Evolutionary conservation across 1,140 invertebrate species (phyloP).

Genomic region (Temnothorax longispinosus): DNA sequence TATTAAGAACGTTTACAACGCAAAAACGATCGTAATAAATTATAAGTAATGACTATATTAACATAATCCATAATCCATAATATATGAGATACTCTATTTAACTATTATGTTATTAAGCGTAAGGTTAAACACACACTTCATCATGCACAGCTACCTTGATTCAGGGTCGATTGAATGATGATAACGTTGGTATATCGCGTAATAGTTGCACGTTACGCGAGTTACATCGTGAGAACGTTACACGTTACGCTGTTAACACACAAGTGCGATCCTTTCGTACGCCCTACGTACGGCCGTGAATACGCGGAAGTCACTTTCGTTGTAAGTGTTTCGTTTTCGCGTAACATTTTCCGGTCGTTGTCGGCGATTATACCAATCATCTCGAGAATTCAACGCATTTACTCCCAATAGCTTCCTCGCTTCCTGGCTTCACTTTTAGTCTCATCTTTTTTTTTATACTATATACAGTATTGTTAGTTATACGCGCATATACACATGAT

Average conservation of each 20-base stretch:
- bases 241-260: slow-evolving; percentile 15
- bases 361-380: slow-evolving; percentile 1
- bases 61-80: slow-evolving; percentile 10
- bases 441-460: background rate
- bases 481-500: background rate
- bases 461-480: background rate
- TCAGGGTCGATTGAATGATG: slow-evolving; percentile 32
- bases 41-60: slow-evolving; percentile 5
- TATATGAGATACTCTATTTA: background rate
- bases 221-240: slow-evolving; percentile 26
- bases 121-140: slow-evolving; percentile 41
- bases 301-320: slow-evolving; percentile 73
- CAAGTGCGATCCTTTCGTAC: slow-evolving; percentile 57
- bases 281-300: slow-evolving; percentile 12
- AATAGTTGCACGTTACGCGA: slow-evolving; percentile 9
- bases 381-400: background rate
- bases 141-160: slow-evolving; percentile 35
- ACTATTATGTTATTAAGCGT: background rate
- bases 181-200: slow-evolving; percentile 11
- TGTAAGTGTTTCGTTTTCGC: slow-evolving; percentile 56
- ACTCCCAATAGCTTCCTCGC: background rate
- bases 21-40: background rate
- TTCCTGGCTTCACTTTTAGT: background rate
- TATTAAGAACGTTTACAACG: background rate
- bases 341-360: slow-evolving; percentile 23